phyloP scores from a whole-genome alignment of 2,888 invertebrate species.

The Spodoptera littoralis region DNA sequence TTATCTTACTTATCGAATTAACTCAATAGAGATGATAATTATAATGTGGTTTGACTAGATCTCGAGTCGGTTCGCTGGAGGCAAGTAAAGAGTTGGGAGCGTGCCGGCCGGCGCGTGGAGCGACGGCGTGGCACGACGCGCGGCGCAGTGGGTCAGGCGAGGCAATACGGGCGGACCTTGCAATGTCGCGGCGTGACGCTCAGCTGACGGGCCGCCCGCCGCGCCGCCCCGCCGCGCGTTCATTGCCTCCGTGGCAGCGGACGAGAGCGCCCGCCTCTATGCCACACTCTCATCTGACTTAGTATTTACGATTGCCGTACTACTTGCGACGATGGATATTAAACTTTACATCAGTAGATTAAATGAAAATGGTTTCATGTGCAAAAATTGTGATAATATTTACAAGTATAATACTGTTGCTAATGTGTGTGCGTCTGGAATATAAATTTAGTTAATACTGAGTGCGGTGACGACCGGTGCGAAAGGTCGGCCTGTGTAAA shows the following conservation, averaged over 20 bases:
- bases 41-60: neutral
- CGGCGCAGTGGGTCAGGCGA: slow-evolving; percentile 85
- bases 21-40: neutral
- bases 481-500: slow-evolving; percentile 89
- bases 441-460: slow-evolving; percentile 75
- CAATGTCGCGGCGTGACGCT: slow-evolving; percentile 90
- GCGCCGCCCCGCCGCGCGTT: slow-evolving; percentile 85
- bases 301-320: slow-evolving; percentile 58
- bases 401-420: slow-evolving; percentile 58
- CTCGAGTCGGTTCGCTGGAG: slow-evolving; percentile 1
- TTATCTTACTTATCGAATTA: neutral
- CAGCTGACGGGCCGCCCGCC: slow-evolving; percentile 86
- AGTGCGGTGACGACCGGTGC: slow-evolving; percentile 88
- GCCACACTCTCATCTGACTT: slow-evolving; percentile 62
- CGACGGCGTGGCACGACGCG: slow-evolving; percentile 55
- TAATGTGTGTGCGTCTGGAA: slow-evolving; percentile 82
- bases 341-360: slow-evolving; percentile 37
- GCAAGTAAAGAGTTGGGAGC: slow-evolving; percentile 30
- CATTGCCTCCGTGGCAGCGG: slow-evolving; percentile 91
- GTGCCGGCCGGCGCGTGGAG: slow-evolving; percentile 57
- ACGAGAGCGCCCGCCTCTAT: slow-evolving; percentile 80
- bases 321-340: slow-evolving; percentile 50
- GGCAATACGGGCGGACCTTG: slow-evolving; percentile 87
- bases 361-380: slow-evolving; percentile 45
- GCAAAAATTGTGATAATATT: slow-evolving; percentile 54